These are phyloP conservation scores for Pachypsylla venusta DNA, from an alignment of 1,140 invertebrate genomes.

Conservation along the genomic window DNA sequence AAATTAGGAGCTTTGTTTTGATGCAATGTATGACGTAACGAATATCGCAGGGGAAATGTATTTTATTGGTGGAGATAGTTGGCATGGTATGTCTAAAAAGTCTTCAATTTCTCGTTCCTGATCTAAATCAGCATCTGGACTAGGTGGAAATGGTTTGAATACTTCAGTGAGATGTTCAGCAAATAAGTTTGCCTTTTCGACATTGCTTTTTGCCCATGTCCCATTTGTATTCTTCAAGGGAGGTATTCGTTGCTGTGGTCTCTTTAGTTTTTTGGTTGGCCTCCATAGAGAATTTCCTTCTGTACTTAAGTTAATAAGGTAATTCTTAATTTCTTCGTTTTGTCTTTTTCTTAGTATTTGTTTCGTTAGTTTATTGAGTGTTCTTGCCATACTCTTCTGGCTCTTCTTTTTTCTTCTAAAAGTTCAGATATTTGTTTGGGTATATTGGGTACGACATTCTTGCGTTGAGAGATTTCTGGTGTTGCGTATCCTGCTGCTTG, in stretches of 20 bases:
- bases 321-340: not conserved
- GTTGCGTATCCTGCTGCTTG: not conserved
- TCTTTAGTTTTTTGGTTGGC: not conserved
- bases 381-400: not conserved
- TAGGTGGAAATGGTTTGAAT: not conserved
- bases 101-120: not conserved
- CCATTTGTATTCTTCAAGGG: not conserved
- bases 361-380: slow-evolving; percentile 30
- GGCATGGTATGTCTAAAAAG: not conserved
- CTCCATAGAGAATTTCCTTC: not conserved
- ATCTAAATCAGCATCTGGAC: not conserved
- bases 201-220: no score
- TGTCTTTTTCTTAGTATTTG: not conserved
- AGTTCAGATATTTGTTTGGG: not conserved
- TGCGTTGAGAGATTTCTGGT: not conserved
- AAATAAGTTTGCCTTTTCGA: not conserved
- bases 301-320: not conserved
- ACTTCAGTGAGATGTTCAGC: not conserved
- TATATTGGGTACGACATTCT: not conserved
- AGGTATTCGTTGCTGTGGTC: not conserved
- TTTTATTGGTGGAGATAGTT: not conserved
- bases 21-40: not conserved
- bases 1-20: slow-evolving; percentile 7
- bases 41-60: not conserved
- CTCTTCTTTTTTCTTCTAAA: not conserved